Evolutionary conservation across 1,140 invertebrate genomes (phyloP).

Genomic region (Antheraea mylitta): DNA sequence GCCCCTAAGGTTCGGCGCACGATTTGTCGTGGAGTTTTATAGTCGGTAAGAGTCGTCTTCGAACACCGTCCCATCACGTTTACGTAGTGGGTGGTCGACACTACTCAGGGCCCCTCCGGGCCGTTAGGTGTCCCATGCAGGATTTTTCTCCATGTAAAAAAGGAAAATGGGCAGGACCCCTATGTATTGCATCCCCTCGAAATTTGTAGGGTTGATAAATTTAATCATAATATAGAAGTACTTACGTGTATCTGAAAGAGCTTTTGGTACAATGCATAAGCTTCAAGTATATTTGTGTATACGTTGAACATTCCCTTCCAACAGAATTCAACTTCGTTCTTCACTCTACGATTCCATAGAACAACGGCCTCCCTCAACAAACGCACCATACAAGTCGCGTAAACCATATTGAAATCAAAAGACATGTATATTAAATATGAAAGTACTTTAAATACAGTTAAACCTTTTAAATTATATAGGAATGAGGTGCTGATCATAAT

Average conservation of each 20-base stretch:
- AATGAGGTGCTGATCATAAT: neutral
- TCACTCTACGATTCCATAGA: neutral
- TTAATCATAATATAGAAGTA: neutral
- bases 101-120: too few relatives aligned
- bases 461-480: neutral
- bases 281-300: slow-evolving; percentile 10
- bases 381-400: neutral
- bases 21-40: too few relatives aligned
- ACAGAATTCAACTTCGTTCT: neutral
- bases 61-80: too few relatives aligned
- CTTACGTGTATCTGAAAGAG: slow-evolving; percentile 4
- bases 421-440: neutral
- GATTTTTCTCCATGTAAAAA: too few relatives aligned
- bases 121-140: too few relatives aligned
- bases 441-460: neutral
- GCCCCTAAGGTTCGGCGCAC: too few relatives aligned
- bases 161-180: too few relatives aligned
- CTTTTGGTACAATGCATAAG: slow-evolving; percentile 5
- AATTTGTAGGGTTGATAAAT: too few relatives aligned
- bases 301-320: slow-evolving; percentile 10
- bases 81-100: too few relatives aligned
- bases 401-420: slow-evolving; percentile 14
- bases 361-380: neutral
- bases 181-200: too few relatives aligned
- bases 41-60: too few relatives aligned